phyloP scores from a whole-genome alignment of 1,140 invertebrate genomes.

The Elymnias hypermnestra region DNA sequence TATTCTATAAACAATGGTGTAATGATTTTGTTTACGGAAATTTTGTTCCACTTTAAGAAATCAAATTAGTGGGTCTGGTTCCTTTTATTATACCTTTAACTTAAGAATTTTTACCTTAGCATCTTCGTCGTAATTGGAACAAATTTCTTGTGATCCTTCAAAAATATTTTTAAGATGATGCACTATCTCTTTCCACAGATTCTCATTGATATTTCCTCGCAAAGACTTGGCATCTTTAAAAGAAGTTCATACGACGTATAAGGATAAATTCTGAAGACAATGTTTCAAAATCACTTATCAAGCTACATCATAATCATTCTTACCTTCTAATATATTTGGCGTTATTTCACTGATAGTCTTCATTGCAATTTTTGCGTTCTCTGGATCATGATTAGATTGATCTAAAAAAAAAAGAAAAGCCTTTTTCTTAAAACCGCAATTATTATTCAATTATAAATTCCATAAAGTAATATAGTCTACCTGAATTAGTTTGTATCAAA shows the following conservation, averaged over 20 bases:
- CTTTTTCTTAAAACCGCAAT: too few species aligned
- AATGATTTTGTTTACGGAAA: too few species aligned
- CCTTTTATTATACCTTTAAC: too few species aligned
- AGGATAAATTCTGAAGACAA: neutral
- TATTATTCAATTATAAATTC: neutral
- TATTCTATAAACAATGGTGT: too few species aligned
- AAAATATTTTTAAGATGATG: slow-evolving; percentile 25
- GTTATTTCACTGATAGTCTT: slow-evolving; percentile 8
- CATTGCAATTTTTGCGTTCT: slow-evolving; percentile 12
- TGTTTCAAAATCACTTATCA: neutral
- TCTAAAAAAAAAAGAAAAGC: slow-evolving; percentile 11
- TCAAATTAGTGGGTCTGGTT: too few species aligned
- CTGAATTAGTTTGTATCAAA: slow-evolving; percentile 10
- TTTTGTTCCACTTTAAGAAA: too few species aligned
- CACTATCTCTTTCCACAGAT: slow-evolving; percentile 16
- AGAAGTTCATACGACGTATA: neutral
- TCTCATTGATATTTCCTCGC: slow-evolving; percentile 14
- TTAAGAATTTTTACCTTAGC: slow-evolving; percentile 26
- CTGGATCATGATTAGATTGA: slow-evolving; percentile 9
- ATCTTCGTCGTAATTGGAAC: slow-evolving; percentile 10
- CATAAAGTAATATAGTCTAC: slow-evolving; percentile 4
- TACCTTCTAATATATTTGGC: slow-evolving; percentile 13
- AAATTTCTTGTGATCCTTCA: slow-evolving; percentile 24
- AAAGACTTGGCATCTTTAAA: slow-evolving; percentile 25
- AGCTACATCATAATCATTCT: neutral